A percentile compares a stretch with the other conserved stretches of the same genome.
Evolutionary conservation across 53 echinoderm and acorn worm species (phyloP).

Genomic region (Zoroaster sp.): DNA sequence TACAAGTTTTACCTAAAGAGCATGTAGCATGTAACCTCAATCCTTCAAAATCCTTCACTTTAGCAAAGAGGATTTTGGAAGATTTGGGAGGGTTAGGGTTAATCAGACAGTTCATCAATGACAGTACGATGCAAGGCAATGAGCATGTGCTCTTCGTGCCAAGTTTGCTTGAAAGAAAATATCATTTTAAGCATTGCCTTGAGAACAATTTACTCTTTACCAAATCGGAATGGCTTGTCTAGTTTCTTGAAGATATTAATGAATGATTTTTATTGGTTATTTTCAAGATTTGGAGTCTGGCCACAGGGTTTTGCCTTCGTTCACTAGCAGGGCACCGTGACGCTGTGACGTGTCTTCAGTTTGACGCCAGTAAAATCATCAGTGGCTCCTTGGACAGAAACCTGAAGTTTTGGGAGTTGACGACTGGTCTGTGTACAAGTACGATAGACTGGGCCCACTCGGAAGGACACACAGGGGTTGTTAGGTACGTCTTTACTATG

Average conservation of each 20-base stretch:
- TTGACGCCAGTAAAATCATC: slow-evolving; percentile 98
- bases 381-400: slow-evolving; percentile 96
- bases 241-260: background rate
- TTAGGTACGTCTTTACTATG: slow-evolving; percentile 82
- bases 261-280: background rate
- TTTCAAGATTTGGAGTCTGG: slow-evolving; percentile 85
- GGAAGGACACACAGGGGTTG: slow-evolving; percentile 96
- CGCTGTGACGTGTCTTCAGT: slow-evolving; percentile 96
- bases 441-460: slow-evolving; percentile 98
- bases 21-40: no score
- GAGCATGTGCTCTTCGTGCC: no score
- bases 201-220: no score
- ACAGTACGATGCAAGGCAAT: no score
- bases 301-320: slow-evolving; percentile 69
- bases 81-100: no score
- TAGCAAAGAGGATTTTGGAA: no score
- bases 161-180: no score
- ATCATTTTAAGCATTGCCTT: no score
- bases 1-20: no score
- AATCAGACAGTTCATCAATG: no score
- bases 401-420: slow-evolving; percentile 95
- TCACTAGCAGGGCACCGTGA: slow-evolving; percentile 89
- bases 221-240: no score
- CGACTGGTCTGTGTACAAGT: slow-evolving; percentile 81
- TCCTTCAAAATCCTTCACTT: no score